Conservation (phyloP, 2,113 vertebrate genomes). For the Coptodon bakossiorum region DNA sequence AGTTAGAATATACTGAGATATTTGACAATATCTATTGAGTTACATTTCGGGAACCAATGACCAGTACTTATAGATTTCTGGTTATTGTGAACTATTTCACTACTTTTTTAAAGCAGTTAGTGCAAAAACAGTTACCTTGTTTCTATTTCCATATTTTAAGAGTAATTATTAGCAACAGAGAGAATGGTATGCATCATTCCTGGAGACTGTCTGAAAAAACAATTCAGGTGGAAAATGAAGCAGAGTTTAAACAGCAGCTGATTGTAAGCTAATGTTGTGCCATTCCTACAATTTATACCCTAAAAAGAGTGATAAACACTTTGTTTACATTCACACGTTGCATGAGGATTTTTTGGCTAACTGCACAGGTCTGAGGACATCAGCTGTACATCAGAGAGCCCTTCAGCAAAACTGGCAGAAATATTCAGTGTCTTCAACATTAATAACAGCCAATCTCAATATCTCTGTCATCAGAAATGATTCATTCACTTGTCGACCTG, state of each 20-base stretch:
- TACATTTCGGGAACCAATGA: accelerated
- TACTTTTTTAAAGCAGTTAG: not conserved
- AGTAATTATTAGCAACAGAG: not conserved
- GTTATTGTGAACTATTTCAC: not conserved
- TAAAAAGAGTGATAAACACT: not conserved
- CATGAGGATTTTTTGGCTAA: not conserved
- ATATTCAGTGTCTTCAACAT: not conserved
- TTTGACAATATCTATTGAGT: not conserved
- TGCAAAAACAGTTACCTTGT: not conserved
- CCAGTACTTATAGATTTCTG: not conserved
- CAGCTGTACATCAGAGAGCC: not conserved
- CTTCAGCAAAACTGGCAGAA: not conserved
- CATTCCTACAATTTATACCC: not conserved
- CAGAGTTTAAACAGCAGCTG: not conserved
- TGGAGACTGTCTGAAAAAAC: not conserved
- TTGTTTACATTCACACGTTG: not conserved
- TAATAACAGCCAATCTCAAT: not conserved
- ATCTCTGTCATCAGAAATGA: not conserved
- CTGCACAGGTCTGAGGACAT: not conserved
- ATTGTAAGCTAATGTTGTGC: not conserved
- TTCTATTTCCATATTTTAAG: not conserved
- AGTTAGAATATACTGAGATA: not conserved
- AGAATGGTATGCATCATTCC: not conserved
- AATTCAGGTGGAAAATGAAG: not conserved
- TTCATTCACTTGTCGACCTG: not conserved